A percentile compares a stretch with the other conserved stretches of the same genome.
phyloP scores from a whole-genome alignment of 2,113 vertebrate species.

The Erythrocercus mccallii region DNA sequence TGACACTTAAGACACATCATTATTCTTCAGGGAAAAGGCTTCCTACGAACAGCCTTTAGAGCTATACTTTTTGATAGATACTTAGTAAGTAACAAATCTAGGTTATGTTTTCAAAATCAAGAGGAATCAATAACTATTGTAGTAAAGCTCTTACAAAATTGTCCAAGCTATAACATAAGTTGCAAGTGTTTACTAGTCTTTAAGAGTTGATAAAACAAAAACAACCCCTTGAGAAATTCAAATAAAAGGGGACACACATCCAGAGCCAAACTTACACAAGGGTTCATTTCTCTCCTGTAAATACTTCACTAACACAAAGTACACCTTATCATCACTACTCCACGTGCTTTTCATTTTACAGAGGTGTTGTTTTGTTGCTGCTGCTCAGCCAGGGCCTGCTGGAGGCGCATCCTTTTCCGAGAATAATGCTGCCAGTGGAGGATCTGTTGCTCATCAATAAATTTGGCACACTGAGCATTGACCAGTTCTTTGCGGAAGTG shows the following conservation, averaged over 20 bases:
- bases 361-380: slow-evolving; percentile 84
- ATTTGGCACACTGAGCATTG: slow-evolving; percentile 97
- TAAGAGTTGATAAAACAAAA: neutral
- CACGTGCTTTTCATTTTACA: slow-evolving; percentile 74
- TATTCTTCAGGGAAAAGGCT: neutral
- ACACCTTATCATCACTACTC: neutral
- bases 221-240: neutral
- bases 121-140: neutral
- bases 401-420: slow-evolving; percentile 90
- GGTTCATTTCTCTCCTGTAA: neutral
- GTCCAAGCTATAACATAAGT: neutral
- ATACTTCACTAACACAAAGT: neutral
- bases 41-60: neutral
- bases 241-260: neutral
- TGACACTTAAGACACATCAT: neutral
- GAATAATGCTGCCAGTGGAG: slow-evolving; percentile 99
- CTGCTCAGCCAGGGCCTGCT: slow-evolving; percentile 94
- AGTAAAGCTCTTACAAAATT: neutral
- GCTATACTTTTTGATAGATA: neutral
- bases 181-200: neutral
- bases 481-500: slow-evolving; percentile 98
- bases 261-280: neutral
- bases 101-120: neutral
- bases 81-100: neutral
- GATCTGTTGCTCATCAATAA: slow-evolving; percentile 98